Percentiles rank a stretch among this genome's conserved stretches.
phyloP scores from a whole-genome alignment of 2,888 invertebrate species.

The Alloscopus bannaensis region DNA sequence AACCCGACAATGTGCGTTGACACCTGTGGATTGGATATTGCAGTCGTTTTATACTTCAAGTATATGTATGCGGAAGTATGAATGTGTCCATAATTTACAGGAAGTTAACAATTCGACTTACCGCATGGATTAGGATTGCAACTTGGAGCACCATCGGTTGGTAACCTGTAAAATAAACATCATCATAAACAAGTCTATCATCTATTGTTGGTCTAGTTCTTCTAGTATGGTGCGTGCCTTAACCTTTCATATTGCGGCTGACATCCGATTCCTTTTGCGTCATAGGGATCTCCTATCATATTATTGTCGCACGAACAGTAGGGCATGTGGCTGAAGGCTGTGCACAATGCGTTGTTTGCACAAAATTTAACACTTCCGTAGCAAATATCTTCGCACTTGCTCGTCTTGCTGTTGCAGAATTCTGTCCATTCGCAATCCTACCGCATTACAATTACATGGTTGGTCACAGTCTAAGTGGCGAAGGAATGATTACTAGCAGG shows the following conservation, averaged over 20 bases:
- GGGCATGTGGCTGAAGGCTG: constrained; percentile 65
- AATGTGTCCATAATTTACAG: no score
- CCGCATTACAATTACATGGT: no score
- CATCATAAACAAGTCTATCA: background rate
- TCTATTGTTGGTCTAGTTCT: background rate
- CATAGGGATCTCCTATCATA: constrained; percentile 54
- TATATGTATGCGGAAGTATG: no score
- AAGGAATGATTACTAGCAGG: no score
- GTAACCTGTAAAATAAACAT: constrained; percentile 9
- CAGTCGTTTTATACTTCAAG: no score
- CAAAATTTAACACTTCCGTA: constrained; percentile 81
- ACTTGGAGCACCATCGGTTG: constrained; percentile 31
- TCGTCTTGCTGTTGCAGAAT: constrained; percentile 80
- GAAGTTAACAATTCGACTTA: no score
- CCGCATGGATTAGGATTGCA: constrained; percentile 51
- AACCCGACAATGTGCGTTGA: constrained; percentile 38
- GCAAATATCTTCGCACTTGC: constrained; percentile 80
- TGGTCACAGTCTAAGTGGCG: no score
- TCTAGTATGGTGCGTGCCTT: background rate
- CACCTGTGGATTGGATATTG: no score
- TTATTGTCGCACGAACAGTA: constrained; percentile 53
- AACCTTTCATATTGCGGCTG: constrained; percentile 36
- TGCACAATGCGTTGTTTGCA: constrained; percentile 82
- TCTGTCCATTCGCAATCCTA: constrained; percentile 81
- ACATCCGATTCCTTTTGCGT: constrained; percentile 36